Conservation (phyloP, 2,113 vertebrate species). For the Lophochroa leadbeateri region DNA sequence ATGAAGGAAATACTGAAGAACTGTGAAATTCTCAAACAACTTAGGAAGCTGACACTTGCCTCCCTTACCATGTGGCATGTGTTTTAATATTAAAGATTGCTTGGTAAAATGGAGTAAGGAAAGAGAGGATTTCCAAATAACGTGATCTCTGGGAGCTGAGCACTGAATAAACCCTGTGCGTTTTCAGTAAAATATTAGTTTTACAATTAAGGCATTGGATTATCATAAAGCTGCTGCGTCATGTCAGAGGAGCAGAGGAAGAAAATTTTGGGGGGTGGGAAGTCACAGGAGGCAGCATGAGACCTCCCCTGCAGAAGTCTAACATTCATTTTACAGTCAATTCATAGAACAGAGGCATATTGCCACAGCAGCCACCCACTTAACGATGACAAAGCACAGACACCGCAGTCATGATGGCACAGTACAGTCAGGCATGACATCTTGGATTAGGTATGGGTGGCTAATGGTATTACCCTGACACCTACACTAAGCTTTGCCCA, state of each 20-base stretch:
- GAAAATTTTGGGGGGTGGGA: not conserved
- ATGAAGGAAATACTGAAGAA: not conserved
- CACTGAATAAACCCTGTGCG: slow-evolving; percentile 30
- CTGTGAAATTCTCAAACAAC: not conserved
- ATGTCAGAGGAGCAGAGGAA: slow-evolving; percentile 29
- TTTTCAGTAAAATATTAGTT: slow-evolving; percentile 63
- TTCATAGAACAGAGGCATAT: slow-evolving; percentile 48
- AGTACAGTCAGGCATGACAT: slow-evolving; percentile 25
- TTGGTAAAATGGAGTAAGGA: not conserved
- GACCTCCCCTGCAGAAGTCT: slow-evolving; percentile 19
- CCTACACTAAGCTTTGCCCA: not conserved
- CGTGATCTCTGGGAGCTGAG: slow-evolving; percentile 30
- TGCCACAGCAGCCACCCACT: slow-evolving; percentile 43
- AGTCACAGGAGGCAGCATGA: slow-evolving; percentile 1
- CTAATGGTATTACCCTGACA: not conserved
- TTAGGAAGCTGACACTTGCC: not conserved
- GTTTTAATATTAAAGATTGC: slow-evolving; percentile 7
- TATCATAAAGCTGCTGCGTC: slow-evolving; percentile 65
- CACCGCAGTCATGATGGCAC: not conserved
- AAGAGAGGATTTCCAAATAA: slow-evolving; percentile 17
- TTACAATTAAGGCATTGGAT: slow-evolving; percentile 66
- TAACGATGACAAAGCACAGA: not conserved
- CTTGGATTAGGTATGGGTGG: not conserved
- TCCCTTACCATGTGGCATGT: not conserved
- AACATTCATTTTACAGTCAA: slow-evolving; percentile 6